phyloP scores from a whole-genome alignment of 2,888 invertebrate genomes.

The Standfussiana lucernea region DNA sequence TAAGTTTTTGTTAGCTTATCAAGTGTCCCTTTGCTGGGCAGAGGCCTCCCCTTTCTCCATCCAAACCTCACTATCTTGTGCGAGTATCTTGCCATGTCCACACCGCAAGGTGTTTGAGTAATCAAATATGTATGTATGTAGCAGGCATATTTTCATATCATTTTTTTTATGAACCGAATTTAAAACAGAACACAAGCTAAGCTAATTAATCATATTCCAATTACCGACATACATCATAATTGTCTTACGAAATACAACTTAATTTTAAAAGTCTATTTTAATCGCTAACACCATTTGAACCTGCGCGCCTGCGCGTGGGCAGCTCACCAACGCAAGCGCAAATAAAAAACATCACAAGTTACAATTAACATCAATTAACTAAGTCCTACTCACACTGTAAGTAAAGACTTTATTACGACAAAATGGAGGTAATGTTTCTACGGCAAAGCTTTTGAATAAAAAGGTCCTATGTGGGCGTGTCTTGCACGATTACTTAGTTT shows the following conservation, averaged over 20 bases:
- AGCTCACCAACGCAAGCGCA: constrained; percentile 45
- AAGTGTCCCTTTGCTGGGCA: background rate
- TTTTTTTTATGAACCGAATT: background rate
- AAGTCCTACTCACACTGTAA: constrained; percentile 50
- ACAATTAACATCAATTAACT: constrained; percentile 66
- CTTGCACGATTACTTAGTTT: constrained; percentile 26
- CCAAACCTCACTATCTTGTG: background rate
- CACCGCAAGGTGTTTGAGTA: background rate
- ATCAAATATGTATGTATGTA: background rate
- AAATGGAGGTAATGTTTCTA: background rate
- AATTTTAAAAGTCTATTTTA: background rate
- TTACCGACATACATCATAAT: constrained; percentile 9
- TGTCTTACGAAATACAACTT: constrained; percentile 1
- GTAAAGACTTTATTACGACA: constrained; percentile 12
- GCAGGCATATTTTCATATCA: too few relatives aligned
- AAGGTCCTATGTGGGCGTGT: constrained; percentile 36
- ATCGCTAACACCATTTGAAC: background rate
- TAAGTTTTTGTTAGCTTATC: too few relatives aligned
- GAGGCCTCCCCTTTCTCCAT: background rate
- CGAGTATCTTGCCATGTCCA: background rate
- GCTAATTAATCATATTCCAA: background rate
- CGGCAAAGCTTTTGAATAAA: constrained; percentile 27
- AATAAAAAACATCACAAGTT: constrained; percentile 45
- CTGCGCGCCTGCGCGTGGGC: constrained; percentile 48
- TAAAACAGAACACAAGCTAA: background rate